These are phyloP conservation scores for Drosophila lacertosa DNA, from an alignment of 1,140 invertebrate genomes.

Conservation along the genomic window DNA sequence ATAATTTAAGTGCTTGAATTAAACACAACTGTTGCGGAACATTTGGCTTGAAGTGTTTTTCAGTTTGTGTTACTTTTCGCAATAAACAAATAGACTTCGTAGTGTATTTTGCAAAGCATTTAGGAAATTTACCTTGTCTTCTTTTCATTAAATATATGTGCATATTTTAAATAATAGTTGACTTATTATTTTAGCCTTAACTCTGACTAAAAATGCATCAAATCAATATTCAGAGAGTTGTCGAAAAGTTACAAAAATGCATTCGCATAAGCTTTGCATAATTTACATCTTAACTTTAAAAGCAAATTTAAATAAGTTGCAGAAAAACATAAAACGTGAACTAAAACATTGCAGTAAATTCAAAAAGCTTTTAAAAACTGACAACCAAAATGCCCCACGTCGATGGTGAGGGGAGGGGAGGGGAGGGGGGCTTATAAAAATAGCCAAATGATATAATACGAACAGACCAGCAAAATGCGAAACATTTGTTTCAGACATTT, in stretches of 20 bases:
- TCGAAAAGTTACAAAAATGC: neutral
- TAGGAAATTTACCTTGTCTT: no score
- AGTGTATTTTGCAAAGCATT: no score
- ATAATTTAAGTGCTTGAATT: constrained; percentile 6
- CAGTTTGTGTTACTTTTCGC: no score
- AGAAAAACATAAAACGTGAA: constrained; percentile 13
- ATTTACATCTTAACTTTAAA: constrained; percentile 1
- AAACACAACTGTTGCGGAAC: neutral
- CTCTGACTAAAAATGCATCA: no score
- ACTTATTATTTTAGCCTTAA: no score
- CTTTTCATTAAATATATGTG: no score
- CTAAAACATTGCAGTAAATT: constrained; percentile 22
- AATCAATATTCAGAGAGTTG: neutral
- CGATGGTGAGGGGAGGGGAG: neutral
- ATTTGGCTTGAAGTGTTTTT: no score
- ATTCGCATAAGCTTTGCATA: neutral
- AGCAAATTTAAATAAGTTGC: neutral
- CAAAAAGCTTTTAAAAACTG: constrained; percentile 44
- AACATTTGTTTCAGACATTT: constrained; percentile 29
- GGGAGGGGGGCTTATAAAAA: constrained; percentile 33
- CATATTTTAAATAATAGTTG: no score
- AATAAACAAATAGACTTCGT: no score
- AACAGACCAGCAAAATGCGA: constrained; percentile 22
- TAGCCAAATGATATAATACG: constrained; percentile 46
- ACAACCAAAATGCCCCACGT: constrained; percentile 8